These are phyloP conservation scores for Acanthiza pusilla DNA, from an alignment of 2,797 vertebrate genomes.

Conservation along the genomic window DNA sequence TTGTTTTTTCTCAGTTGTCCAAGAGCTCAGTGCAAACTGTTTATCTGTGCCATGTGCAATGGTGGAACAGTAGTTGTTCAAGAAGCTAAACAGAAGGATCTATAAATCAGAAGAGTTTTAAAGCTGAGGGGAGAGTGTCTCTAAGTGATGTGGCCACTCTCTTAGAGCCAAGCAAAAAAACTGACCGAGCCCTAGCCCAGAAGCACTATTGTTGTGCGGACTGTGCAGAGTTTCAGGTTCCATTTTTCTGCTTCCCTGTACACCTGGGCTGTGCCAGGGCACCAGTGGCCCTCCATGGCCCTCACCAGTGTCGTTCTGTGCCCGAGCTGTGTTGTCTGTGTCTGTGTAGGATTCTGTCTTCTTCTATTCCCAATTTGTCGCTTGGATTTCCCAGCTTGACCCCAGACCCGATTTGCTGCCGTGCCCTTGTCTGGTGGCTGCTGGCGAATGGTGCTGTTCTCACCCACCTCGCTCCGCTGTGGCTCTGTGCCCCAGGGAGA, in stretches of 20 bases:
- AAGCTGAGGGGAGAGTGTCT: neutral
- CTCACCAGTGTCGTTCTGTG: neutral
- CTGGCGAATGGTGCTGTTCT: accelerated
- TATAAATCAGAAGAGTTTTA: neutral
- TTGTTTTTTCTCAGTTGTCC: neutral
- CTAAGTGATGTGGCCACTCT: neutral
- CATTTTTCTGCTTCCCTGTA: neutral
- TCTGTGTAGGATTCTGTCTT: neutral
- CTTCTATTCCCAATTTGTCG: accelerated
- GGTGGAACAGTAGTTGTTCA: neutral
- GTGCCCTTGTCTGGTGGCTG: neutral
- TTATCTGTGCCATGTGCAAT: neutral
- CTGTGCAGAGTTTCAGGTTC: neutral
- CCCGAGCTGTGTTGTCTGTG: accelerated
- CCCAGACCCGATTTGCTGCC: neutral
- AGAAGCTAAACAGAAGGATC: neutral
- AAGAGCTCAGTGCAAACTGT: neutral
- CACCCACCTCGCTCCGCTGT: neutral
- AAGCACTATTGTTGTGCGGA: neutral
- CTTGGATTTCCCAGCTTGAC: neutral
- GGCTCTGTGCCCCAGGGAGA: neutral
- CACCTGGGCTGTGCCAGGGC: neutral
- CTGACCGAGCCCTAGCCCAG: neutral
- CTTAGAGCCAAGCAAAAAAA: neutral
- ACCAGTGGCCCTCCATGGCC: neutral